Base-by-base conservation (phyloP, 2,797 vertebrate genomes). In the Tenualosa thibaudeaui region DNA sequence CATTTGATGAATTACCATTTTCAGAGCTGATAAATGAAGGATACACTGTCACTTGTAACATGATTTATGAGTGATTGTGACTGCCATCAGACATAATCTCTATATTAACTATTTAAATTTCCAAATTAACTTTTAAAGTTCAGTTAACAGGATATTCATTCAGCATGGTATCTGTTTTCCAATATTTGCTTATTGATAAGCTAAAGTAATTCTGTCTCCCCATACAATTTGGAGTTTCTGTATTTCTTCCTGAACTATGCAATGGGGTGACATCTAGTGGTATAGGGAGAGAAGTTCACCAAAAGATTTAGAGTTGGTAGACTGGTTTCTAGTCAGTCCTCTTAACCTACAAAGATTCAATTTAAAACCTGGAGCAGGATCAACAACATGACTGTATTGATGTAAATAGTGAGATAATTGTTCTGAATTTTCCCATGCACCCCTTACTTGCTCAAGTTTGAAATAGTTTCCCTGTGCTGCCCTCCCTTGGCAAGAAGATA, bases 381-480 rank as follows among this genome's bases (percentile, higher is more conserved):
- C 17, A 56, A 22, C 4, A 54, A 54, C 50, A 51, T 51, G 50
- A 7, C 6, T 51, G 50, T 12, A 51, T 12, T 51, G 50, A 51
- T 12, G 7, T 9, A 5, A 51, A 51, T 51, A 51, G 7, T 51
- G 50, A 51, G 50, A 9, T 51, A 51, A 12, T 12, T 37, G 26
- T 71, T 31, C 9, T 12, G 24, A 65, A 10, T 8, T 71, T 71
- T 62, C 13, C 12, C 31, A 37, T 13, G 37, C 26, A 71, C 37
- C 26, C 24, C 24, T 31, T 9, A 24, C 26, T 65, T 65, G n/a
- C 60, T 10, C 9, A 31, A 68, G 10, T 68, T 2, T 3, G 71
- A 22, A 40, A n/a, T 75, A 19, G 37, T 78, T 78, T 78, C 71
- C 40, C 40, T 78, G 40, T 78, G 46, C 71, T 78, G 71, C 71